Base-by-base conservation (phyloP, 2,113 vertebrate species). In the Malurus alboscapulatus region DNA sequence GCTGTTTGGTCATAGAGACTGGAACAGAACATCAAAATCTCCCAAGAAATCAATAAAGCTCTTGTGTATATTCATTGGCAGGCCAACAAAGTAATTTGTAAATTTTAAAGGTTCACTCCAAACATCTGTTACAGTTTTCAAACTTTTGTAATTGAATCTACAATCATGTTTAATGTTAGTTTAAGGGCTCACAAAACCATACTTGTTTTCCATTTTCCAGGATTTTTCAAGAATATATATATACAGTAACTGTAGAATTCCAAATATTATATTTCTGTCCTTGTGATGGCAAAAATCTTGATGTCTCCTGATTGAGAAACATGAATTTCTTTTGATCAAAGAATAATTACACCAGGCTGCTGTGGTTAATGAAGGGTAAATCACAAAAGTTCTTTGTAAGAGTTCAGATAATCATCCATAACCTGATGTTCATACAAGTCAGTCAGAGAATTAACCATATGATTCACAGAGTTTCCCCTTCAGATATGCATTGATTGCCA, bases 81-180 rank as follows among this genome's bases (percentile, higher is more conserved):
- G 95, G 27, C 40, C 71, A 87, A 63, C 6, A 66, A 86, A 94
- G 73, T 20, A 2, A 59, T 80, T 90, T 77, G 11, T 44, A 85
- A 67, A 77, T 90, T 91, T 85, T 84, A 72, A 76, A 93, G 48
- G 29, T 61, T 80, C 16, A 32, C 34, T 89, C 36, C 22, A 90
- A 57, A 89, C 84, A 76, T 47, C 85, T 57, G 57, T 87, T 75
- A 80, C 10, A 66, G 18, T 74, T 93, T 94, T 91, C 55, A 94
- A 9, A 84, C n/a, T 91, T 93, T 55, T 50, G 4, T 74, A 94
- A 91, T 16, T 77, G 16, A 73, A 83, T 90, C 42, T 22, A 11
- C 4, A 67, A 14, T 84, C 92, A 26, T 50, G 19, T 50, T 82
- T 76, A 87, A 71, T 67, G 9, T 55, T 75, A 86, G 47, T 69